These are phyloP conservation scores for Hippocampus guttulatus DNA, from an alignment of 2,113 vertebrate genomes.

Conservation along the genomic window DNA sequence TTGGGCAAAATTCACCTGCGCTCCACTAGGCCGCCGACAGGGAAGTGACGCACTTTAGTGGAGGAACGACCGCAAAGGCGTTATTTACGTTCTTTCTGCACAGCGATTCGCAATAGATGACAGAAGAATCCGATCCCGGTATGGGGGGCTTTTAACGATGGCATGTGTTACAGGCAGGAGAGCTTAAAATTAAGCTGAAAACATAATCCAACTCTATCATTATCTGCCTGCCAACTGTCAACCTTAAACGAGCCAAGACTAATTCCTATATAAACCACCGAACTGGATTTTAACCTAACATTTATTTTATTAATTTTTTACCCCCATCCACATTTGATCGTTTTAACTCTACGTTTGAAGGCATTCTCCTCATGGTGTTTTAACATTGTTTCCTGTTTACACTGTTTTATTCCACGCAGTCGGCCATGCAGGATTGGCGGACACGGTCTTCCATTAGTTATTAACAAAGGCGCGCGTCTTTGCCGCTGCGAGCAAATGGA, in stretches of 20 bases:
- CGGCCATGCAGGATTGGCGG: constrained; percentile 64
- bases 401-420: constrained; percentile 48
- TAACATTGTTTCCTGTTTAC: constrained; percentile 37
- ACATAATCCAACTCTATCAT: constrained; percentile 63
- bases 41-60: not conserved
- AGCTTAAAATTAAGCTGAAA: constrained; percentile 64
- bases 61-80: not conserved
- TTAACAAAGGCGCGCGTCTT: constrained; percentile 65
- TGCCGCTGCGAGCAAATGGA: constrained; percentile 55
- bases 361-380: constrained; percentile 26
- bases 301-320: not conserved
- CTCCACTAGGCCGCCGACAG: constrained; percentile 3
- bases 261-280: constrained; percentile 56
- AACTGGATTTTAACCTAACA: constrained; percentile 56
- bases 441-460: constrained; percentile 68
- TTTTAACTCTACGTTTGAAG: not conserved
- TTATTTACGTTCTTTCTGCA: constrained; percentile 27
- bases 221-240: constrained; percentile 63
- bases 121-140: constrained; percentile 43
- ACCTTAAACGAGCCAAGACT: constrained; percentile 50
- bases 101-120: constrained; percentile 27
- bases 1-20: constrained; percentile 29
- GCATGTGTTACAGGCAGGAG: constrained; percentile 64
- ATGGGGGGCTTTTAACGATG: constrained; percentile 49
- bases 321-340: not conserved